A percentile compares a stretch with the other conserved stretches of the same genome.
phyloP scores from a whole-genome alignment of 2,797 vertebrate species.

The Epinephelus malabaricus region DNA sequence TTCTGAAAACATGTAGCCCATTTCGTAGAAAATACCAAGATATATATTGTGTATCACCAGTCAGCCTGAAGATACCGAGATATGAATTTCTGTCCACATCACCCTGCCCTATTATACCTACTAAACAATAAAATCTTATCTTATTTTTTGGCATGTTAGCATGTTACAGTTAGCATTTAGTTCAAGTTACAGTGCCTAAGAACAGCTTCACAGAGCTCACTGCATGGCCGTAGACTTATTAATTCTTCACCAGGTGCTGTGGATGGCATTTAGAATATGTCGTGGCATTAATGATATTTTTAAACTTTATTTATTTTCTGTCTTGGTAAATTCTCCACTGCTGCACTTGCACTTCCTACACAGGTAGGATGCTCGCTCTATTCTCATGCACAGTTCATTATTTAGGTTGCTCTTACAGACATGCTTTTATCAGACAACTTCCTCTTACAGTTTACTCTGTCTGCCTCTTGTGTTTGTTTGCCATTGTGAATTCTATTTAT shows the following conservation, averaged over 20 bases:
- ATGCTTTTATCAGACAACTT: neutral
- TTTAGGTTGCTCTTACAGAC: no score
- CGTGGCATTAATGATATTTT: conserved; percentile 1
- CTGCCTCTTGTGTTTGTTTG: neutral
- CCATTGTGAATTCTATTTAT: neutral
- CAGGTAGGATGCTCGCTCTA: neutral
- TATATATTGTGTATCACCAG: no score
- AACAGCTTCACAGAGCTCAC: no score
- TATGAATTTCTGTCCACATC: no score
- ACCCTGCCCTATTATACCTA: no score
- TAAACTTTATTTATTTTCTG: neutral
- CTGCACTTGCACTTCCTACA: neutral
- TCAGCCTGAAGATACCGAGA: no score
- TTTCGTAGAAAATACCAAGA: no score
- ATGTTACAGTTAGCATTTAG: neutral
- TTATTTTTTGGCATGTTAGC: neutral
- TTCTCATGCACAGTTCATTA: conserved; percentile 11
- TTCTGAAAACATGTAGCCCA: no score
- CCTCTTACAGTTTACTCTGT: neutral
- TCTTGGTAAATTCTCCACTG: neutral
- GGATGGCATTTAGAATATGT: neutral
- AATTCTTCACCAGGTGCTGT: neutral
- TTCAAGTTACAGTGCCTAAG: neutral
- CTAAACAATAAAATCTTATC: neutral
- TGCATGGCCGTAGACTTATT: neutral